Evolutionary conservation across 2,113 vertebrate genomes (phyloP), one percentile per base, ranked within the genome.

Genomic region (Cercopithecus mona): DNA sequence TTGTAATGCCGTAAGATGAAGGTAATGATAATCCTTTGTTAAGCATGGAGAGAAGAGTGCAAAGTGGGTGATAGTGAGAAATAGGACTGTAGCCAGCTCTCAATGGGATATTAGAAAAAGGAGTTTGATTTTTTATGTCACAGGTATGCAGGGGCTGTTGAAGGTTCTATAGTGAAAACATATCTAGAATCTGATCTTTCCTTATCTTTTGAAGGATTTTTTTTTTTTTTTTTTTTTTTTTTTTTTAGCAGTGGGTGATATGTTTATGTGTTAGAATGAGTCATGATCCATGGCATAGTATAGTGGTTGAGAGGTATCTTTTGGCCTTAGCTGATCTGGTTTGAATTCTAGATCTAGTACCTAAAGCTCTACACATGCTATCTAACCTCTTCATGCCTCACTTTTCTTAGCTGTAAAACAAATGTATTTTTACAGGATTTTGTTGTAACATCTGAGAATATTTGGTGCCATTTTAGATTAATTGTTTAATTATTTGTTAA

Each of bases 201-300:
- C 27, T 64, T 61, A 61, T 25, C 9, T 61, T 43, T n/a, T 38
- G 7, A 88, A 73, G 52, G 11, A 38, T 25, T 81, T 83, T 12
- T 61, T 64, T 61, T 61, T 52, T 52, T 38, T 38, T 38, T 38
- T 38, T 61, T 52, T 52, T 52, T 52, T 14, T 55, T 57, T 57
- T 57, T 9, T 61, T 61, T 50, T 23, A 45, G 3, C 17, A 32
- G 27, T n/a, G 20, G 27, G 13, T 57, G 43, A 5, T 43, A 1
- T 27, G 18, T 48, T 57, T 32, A 18, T 32, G 3, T 23, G n/a
- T 22, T 79, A 70, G 79, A 92, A 40, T 32, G 18, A 38, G 4
- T 75, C 6, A 0, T 8, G 11, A 66, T 23, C 3, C 5, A 0
- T 57, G 35, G 55, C 55, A 0, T 7, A 13, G 30, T 35, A 13